Evolutionary conservation across 2,113 vertebrate genomes (phyloP), one percentile per base, ranked within the genome.

Genomic region (Callipepla squamata): DNA sequence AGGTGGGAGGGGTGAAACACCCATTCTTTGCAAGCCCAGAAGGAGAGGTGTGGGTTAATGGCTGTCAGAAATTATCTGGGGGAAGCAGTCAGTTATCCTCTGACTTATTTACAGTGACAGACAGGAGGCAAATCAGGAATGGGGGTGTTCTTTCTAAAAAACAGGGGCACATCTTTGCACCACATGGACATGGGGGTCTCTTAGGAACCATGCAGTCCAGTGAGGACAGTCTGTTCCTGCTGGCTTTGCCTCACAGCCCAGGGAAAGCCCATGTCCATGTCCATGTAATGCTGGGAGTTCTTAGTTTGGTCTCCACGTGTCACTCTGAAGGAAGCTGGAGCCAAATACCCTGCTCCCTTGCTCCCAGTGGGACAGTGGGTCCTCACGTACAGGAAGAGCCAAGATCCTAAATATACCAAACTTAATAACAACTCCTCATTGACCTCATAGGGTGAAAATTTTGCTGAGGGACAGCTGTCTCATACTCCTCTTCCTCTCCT

Each of bases 1-100:
- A 98, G 98, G 98, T 99, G 84, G 25, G 83, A 44, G 23, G 18
- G 7, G 6, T 38, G 50, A 5, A 77, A 26, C 2, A 1, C 34
- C 11, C 38, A 1, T 44, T 19, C 19, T 57, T 28, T 63, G 61
- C 38, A 16, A 58, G 53, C 1, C 1, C 47, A 38, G 30, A n/a
- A 48, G 22, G 45, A 53, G 58, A 51, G 53, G 21, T 28, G 30
- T 8, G 48, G 19, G 34, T 11, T 47, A 17, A 22, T 0, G 0
- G 44, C 25, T 63, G 5, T 76, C 0, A 5, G 47, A 32, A 55
- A 26, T 7, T 34, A 32, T 1, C 26, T 4, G 2, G 23, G 47
- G 36, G 34, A 57, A 73, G 57, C n/a, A 81, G 87, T 19, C 14
- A 30, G 38, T 42, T 30, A 8, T 32, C 7, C 28, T 21, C 62